Conservation (phyloP, 2,113 vertebrate genomes). For the Platichthys stellatus region DNA sequence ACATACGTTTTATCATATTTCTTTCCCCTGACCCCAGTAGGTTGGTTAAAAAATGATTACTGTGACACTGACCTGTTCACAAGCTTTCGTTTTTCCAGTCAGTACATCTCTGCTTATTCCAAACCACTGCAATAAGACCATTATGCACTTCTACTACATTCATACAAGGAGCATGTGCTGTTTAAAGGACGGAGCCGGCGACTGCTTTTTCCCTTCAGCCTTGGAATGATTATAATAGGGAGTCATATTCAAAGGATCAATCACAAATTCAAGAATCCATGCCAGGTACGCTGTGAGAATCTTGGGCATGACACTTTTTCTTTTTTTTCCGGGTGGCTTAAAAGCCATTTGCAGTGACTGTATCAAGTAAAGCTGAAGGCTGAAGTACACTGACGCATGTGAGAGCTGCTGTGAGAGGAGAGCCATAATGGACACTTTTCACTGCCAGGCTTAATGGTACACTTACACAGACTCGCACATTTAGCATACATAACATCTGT, state of each 20-base stretch:
- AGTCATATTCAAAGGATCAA: not conserved
- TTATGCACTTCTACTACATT: not conserved
- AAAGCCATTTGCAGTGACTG: conserved; percentile 7
- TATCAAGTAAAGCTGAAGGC: not conserved
- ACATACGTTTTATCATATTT: too few species aligned
- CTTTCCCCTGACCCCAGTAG: too few species aligned
- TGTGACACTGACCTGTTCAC: not conserved
- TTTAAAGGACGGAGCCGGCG: not conserved
- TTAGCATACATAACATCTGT: not conserved
- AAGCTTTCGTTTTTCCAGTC: not conserved
- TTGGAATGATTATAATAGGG: not conserved
- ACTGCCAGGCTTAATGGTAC: not conserved
- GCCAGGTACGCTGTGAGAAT: not conserved
- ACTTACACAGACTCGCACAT: conserved; percentile 4
- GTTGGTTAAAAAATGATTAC: too few species aligned
- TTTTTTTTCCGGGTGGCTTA: not conserved
- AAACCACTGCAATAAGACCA: not conserved
- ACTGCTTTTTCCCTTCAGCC: not conserved
- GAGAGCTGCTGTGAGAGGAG: conserved; percentile 4
- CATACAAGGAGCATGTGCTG: not conserved
- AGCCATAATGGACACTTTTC: conserved; percentile 18
- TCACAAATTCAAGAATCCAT: not conserved
- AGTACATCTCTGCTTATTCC: not conserved
- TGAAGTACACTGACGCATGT: not conserved
- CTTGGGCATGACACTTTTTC: not conserved